Evolutionary conservation across 2,113 vertebrate genomes (phyloP).

Genomic region (Strix uralensis): DNA sequence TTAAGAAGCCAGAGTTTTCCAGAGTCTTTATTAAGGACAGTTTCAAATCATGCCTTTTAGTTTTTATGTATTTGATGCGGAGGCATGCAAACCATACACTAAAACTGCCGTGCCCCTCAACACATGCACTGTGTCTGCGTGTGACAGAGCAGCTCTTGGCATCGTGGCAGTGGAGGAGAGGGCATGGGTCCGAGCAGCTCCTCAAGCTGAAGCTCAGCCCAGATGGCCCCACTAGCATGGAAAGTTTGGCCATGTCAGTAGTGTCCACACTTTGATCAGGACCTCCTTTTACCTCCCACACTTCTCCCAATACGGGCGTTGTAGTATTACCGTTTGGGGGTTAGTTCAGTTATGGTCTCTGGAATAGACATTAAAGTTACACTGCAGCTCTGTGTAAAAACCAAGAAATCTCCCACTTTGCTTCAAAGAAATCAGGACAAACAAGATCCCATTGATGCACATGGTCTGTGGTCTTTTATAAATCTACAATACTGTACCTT

Average conservation of each 20-base stretch:
- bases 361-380: constrained; percentile 3
- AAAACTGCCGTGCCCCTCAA: neutral
- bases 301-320: neutral
- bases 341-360: constrained; percentile 19
- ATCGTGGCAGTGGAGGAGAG: neutral
- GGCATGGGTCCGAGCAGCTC: neutral
- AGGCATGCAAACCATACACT: neutral
- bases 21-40: neutral
- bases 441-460: constrained; percentile 19
- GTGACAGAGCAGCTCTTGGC: neutral
- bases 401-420: neutral
- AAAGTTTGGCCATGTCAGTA: neutral
- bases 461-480: neutral
- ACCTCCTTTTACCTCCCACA: neutral
- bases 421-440: constrained; percentile 14
- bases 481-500: constrained; percentile 19
- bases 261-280: neutral
- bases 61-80: neutral
- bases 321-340: neutral
- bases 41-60: neutral
- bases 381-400: neutral
- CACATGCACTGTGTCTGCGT: rapidly evolving
- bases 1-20: constrained; percentile 19
- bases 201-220: neutral
- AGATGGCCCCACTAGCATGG: rapidly evolving